A percentile compares a stretch with the other conserved stretches of the same genome.
Conservation (phyloP, 2,113 vertebrate genomes). For the Chlorodrepanis virens region DNA sequence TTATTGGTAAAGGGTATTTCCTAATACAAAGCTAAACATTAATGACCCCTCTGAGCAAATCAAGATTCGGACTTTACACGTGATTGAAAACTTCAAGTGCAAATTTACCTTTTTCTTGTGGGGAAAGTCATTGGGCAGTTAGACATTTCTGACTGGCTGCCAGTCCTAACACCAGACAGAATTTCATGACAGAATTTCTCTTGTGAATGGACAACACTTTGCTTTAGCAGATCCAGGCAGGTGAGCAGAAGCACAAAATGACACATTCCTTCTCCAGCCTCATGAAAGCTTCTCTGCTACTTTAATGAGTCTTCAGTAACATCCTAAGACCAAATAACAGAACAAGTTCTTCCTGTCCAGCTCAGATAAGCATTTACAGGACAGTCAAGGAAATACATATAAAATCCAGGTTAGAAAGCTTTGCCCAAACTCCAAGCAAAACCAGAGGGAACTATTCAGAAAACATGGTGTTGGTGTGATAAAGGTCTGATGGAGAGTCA, state of each 20-base stretch:
- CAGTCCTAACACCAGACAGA: neutral
- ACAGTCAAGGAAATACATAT: neutral
- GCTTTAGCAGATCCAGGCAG: neutral
- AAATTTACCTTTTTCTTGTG: neutral
- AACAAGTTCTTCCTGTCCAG: neutral
- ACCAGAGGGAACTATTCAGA: neutral
- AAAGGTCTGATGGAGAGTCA: neutral
- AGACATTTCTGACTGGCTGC: neutral
- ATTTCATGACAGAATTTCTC: neutral
- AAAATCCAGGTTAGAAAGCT: neutral
- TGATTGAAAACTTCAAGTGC: neutral
- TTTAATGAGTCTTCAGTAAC: neutral
- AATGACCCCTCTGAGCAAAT: constrained; percentile 8
- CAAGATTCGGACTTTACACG: neutral
- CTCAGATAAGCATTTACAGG: neutral
- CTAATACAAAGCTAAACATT: neutral
- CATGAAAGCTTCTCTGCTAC: neutral
- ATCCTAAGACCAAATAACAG: neutral
- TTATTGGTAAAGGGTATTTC: neutral
- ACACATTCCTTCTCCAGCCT: neutral
- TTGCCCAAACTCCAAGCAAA: neutral
- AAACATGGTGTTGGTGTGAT: neutral
- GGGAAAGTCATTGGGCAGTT: neutral
- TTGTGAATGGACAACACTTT: neutral
- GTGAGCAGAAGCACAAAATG: neutral